These are phyloP conservation scores for Dendronephthya gigantea DNA, from an alignment of 64 coral and sea anemone species.

Conservation along the genomic window DNA sequence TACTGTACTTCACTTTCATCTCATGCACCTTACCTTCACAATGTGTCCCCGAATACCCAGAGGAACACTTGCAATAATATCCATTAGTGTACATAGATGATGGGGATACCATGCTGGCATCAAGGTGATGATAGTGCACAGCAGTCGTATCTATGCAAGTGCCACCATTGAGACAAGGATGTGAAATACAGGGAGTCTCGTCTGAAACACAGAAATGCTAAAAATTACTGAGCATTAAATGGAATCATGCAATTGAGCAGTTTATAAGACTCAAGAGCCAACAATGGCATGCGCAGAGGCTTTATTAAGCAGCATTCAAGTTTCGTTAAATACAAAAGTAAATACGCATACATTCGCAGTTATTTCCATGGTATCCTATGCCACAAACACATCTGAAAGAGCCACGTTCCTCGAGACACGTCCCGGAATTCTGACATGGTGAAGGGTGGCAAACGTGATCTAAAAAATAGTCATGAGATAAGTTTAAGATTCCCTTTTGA, in stretches of 20 bases:
- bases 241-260: too few relatives aligned
- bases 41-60: not conserved
- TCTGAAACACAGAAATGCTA: constrained; percentile 33
- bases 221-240: too few relatives aligned
- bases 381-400: constrained; percentile 61
- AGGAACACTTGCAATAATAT: constrained; percentile 14
- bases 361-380: constrained; percentile 71
- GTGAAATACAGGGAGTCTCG: constrained; percentile 70
- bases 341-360: constrained; percentile 61
- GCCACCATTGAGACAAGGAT: constrained; percentile 88
- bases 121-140: constrained; percentile 33
- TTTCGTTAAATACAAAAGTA: too few relatives aligned
- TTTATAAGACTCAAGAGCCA: too few relatives aligned
- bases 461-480: not conserved
- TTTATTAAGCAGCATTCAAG: too few relatives aligned
- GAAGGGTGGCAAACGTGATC: constrained; percentile 78
- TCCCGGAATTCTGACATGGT: constrained; percentile 80
- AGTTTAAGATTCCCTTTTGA: too few relatives aligned
- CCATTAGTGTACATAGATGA: constrained; percentile 16
- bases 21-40: not conserved
- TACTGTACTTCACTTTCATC: too few relatives aligned
- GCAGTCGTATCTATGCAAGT: constrained; percentile 77
- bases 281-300: too few relatives aligned
- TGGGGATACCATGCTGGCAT: constrained; percentile 18
- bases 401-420: constrained; percentile 66